Conservation (phyloP, 2,797 vertebrate species). For the Coregonus ussuriensis region DNA sequence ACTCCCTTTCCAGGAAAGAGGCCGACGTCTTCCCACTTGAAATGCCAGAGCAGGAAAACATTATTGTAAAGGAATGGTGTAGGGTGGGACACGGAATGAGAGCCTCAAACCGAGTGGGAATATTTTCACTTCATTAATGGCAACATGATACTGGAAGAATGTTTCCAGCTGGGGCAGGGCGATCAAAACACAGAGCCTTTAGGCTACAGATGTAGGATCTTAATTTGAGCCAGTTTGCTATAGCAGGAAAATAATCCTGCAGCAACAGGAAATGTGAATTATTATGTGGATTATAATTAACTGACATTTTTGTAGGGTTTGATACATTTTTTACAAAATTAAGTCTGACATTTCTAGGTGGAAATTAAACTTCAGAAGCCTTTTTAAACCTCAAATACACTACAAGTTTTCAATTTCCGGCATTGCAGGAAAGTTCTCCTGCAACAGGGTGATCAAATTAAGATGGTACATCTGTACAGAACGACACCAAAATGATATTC, state of each 20-base stretch:
- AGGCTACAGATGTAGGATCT: no score
- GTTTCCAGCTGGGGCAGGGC: constrained; percentile 63
- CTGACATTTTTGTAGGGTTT: no score
- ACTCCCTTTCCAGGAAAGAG: constrained; percentile 62
- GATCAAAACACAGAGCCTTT: constrained; percentile 29
- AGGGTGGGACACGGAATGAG: constrained; percentile 57
- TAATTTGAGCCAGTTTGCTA: no score
- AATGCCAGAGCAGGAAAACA: constrained; percentile 69
- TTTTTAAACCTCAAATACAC: neutral
- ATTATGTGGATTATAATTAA: no score
- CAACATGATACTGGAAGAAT: constrained; percentile 69
- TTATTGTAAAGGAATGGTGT: constrained; percentile 64
- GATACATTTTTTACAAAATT: no score
- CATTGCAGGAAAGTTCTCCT: no score
- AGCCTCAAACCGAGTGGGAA: constrained; percentile 57
- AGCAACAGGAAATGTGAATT: no score
- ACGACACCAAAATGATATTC: neutral
- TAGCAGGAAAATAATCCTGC: no score
- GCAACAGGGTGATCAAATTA: no score
- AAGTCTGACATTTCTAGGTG: no score
- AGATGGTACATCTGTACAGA: neutral
- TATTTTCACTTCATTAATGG: constrained; percentile 71
- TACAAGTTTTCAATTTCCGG: no score
- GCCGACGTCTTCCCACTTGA: constrained; percentile 59
- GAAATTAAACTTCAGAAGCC: no score